These are phyloP conservation scores for Smutsia temminckii DNA, from an alignment of 2,797 vertebrate genomes.

Conservation along the genomic window DNA sequence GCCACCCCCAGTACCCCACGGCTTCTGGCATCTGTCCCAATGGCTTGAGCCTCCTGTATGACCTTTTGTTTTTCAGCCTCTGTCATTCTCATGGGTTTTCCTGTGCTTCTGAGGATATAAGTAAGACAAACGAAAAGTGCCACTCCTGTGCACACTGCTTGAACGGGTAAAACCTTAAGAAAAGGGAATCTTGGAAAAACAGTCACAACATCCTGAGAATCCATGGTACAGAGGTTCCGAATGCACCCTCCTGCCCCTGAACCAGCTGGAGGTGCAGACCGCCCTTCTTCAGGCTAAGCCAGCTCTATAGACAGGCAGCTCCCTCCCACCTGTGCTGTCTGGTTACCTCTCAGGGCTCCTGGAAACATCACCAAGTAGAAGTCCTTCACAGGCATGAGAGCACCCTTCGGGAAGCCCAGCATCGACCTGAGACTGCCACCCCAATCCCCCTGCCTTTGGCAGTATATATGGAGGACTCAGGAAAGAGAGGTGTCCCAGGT, in stretches of 20 bases:
- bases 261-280: not conserved
- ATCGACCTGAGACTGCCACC: not conserved
- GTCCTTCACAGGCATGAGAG: not conserved
- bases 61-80: not conserved
- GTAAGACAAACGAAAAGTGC: not conserved
- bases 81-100: not conserved
- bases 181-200: not conserved
- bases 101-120: not conserved
- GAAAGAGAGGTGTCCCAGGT: not conserved
- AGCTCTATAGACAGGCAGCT: not conserved
- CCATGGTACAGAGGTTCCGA: not conserved
- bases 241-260: not conserved
- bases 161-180: not conserved
- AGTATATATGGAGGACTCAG: not conserved
- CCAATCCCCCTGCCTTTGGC: not conserved
- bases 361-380: not conserved
- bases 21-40: not conserved
- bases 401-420: not conserved
- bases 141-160: too few relatives aligned
- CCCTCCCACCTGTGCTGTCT: not conserved
- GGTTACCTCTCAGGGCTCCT: not conserved
- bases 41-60: not conserved
- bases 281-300: not conserved
- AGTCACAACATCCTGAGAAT: not conserved
- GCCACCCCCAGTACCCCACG: not conserved